Evolutionary conservation across 2,113 vertebrate genomes (phyloP).

Genomic region (Daphoenositta chrysoptera): DNA sequence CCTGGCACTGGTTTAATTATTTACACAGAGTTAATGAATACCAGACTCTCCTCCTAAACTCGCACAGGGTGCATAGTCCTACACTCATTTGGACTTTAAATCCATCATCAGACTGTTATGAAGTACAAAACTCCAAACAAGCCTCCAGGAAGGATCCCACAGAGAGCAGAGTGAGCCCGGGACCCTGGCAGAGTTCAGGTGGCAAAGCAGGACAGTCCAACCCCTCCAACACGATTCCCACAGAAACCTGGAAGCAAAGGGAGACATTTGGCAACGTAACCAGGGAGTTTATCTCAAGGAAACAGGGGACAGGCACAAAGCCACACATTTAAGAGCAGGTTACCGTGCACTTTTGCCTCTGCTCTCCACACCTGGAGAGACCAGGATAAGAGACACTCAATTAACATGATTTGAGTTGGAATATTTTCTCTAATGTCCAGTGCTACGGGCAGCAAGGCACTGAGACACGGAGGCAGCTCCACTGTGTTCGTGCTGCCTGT

Average conservation of each 20-base stretch:
- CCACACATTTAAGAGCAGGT: accelerated
- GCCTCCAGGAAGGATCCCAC: background rate
- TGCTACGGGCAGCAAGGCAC: background rate
- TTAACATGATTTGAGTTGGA: accelerated
- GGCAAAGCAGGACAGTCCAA: background rate
- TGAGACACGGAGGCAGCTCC: background rate
- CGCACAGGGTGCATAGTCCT: constrained; percentile 51
- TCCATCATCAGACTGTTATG: background rate
- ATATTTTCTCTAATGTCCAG: accelerated
- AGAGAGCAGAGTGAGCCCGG: background rate
- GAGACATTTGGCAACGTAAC: background rate
- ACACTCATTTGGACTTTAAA: constrained; percentile 40
- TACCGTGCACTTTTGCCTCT: background rate
- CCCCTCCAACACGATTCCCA: background rate
- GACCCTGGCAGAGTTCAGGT: background rate
- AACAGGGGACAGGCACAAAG: background rate
- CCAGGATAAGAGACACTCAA: background rate
- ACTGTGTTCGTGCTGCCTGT: accelerated
- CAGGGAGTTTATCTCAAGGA: background rate
- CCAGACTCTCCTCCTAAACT: constrained; percentile 35
- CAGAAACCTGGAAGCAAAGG: background rate
- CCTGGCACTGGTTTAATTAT: constrained; percentile 54
- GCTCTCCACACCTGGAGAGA: background rate
- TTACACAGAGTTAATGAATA: constrained; percentile 61
- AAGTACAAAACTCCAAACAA: background rate